Evolutionary conservation across 2,888 invertebrate species (phyloP).

Genomic region (Ommatoiulus sabulosus): DNA sequence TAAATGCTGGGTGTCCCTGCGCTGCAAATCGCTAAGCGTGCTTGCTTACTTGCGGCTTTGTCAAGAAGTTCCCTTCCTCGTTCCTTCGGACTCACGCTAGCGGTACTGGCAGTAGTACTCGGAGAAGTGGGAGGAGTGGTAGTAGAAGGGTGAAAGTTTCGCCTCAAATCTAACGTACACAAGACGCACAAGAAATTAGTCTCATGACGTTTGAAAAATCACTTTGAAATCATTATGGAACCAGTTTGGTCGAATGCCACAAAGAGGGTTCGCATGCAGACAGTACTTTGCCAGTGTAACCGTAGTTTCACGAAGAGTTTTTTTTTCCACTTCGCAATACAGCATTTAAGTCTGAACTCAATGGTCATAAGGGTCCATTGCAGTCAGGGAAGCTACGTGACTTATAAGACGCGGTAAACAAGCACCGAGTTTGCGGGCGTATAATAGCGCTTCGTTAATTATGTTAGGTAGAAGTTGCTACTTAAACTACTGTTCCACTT

Average conservation of each 20-base stretch:
- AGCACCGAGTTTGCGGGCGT: constrained; percentile 7
- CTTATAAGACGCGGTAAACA: background rate
- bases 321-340: background rate
- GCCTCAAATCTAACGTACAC: constrained; percentile 55
- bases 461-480: background rate
- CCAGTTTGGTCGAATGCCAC: background rate
- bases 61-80: constrained; percentile 37
- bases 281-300: background rate
- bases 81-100: constrained; percentile 22
- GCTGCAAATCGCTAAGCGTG: background rate
- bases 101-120: constrained; percentile 12
- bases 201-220: constrained; percentile 34
- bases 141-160: constrained; percentile 49
- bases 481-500: background rate
- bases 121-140: constrained; percentile 24
- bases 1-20: background rate
- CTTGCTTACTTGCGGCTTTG: constrained; percentile 5
- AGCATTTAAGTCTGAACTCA: too few relatives aligned
- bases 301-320: background rate
- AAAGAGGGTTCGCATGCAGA: background rate
- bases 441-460: background rate
- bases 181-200: constrained; percentile 26
- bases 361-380: background rate
- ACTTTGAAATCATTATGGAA: background rate
- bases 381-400: background rate